Base-by-base conservation (phyloP, 2,888 invertebrate genomes). In the Gnatocerus cornutus region DNA sequence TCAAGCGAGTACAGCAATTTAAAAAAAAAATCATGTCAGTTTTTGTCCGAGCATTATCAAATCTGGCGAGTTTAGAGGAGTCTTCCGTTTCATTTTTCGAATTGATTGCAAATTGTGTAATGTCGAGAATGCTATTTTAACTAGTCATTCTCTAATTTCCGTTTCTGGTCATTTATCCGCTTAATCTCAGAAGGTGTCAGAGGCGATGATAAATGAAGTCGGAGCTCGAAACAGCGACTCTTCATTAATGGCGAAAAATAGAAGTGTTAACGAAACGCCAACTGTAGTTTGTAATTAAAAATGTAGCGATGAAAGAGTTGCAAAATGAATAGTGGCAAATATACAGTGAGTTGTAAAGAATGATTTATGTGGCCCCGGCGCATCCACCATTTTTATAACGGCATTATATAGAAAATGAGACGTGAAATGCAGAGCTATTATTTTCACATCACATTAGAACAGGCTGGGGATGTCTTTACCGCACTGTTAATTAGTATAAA, bases 331-430 rank as follows among this genome's bases (percentile, higher is more conserved):
- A 21, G 21, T 21, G 21, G 21, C 21, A 21, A 21, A 21, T 21
- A 21, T 21, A 21, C 21, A 21, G 21, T n/a, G n/a, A n/a, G n/a
- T n/a, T n/a, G n/a, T n/a, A n/a, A n/a, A n/a, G 21, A 21, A 21
- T 21, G 21, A 10, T n/a, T 10, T 37, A 37, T 45, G 3, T 45
- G 3, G 10, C 2, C 14, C 13, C 14, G 45, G 45, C 45, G 45
- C 45, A n/a, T 45, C 45, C 45, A 45, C 45, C 45, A 45, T 45
- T 13, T 45, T 45, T 45, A 45, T 8, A 21, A n/a, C n/a, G n/a
- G n/a, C n/a, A n/a, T n/a, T n/a, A n/a, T n/a, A n/a, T n/a, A n/a
- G n/a, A n/a, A n/a, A n/a, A n/a, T n/a, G n/a, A n/a, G n/a, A n/a
- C n/a, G n/a, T n/a, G n/a, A n/a, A n/a, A n/a, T n/a, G n/a, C n/a